These are phyloP conservation scores for Eilema sororculum DNA, from an alignment of 2,888 invertebrate species.

Conservation along the genomic window DNA sequence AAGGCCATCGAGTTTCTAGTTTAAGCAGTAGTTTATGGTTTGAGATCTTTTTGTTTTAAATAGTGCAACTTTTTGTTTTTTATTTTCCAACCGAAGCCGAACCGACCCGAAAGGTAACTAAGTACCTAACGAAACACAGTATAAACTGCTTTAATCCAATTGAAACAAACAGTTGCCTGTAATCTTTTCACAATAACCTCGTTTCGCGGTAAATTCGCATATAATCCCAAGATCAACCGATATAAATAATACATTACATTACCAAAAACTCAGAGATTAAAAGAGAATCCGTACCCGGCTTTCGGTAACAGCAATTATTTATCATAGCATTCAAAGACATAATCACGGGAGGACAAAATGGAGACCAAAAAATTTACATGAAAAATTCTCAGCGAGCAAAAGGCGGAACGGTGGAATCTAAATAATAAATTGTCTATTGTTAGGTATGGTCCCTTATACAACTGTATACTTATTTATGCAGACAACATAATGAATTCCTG, in stretches of 20 bases:
- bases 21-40: no score
- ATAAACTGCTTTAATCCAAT: not conserved
- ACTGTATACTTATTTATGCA: slow-evolving; percentile 80
- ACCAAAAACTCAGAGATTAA: slow-evolving; percentile 38
- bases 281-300: slow-evolving; percentile 35
- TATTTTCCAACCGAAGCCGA: no score
- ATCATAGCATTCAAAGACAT: slow-evolving; percentile 60
- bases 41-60: no score
- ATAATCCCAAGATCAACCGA: slow-evolving; percentile 25
- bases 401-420: slow-evolving; percentile 78
- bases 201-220: slow-evolving; percentile 10
- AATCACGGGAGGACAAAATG: slow-evolving; percentile 67
- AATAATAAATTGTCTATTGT: slow-evolving; percentile 86
- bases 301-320: slow-evolving; percentile 60
- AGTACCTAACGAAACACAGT: no score
- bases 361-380: slow-evolving; percentile 72
- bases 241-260: slow-evolving; percentile 42
- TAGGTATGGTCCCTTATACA: slow-evolving; percentile 70
- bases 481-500: slow-evolving; percentile 81
- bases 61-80: no score
- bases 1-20: no score
- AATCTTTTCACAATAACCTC: not conserved
- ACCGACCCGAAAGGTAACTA: no score
- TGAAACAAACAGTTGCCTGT: not conserved
- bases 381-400: slow-evolving; percentile 70